phyloP scores from a whole-genome alignment of 2,797 vertebrate genomes.

The Delichon dasypus region DNA sequence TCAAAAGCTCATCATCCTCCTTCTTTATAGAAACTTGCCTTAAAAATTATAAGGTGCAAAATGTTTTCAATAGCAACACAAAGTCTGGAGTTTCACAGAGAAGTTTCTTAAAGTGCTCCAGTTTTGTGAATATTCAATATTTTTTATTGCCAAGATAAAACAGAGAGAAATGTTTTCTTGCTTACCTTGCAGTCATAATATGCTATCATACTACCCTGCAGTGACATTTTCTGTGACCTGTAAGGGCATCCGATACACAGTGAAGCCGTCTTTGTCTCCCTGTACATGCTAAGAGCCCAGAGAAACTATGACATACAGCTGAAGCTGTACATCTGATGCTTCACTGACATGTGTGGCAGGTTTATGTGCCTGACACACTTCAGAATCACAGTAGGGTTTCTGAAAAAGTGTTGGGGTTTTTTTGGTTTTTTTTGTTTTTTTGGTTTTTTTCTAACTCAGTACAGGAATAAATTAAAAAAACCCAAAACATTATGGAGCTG shows the following conservation, averaged over 20 bases:
- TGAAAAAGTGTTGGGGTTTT: fast-evolving
- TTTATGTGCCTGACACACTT: background rate
- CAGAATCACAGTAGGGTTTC: background rate
- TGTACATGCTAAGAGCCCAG: background rate
- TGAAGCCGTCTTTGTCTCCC: background rate
- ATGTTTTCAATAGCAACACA: background rate
- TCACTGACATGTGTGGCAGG: background rate
- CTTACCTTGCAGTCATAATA: background rate
- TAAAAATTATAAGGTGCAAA: background rate
- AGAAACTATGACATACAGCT: background rate
- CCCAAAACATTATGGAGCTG: background rate
- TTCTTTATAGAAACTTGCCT: background rate
- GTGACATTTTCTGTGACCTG: background rate
- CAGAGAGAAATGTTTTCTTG: background rate
- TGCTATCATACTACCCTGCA: background rate
- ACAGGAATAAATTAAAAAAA: background rate
- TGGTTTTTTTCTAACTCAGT: background rate
- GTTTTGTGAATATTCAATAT: background rate
- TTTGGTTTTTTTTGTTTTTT: background rate
- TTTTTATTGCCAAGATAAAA: background rate
- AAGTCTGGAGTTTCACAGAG: background rate
- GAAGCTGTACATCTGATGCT: background rate
- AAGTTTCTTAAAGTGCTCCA: background rate
- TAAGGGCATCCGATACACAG: fast-evolving
- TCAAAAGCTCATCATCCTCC: background rate